Evolutionary conservation across 2,888 invertebrate genomes (phyloP).

Genomic region (Drosophila macrospina): DNA sequence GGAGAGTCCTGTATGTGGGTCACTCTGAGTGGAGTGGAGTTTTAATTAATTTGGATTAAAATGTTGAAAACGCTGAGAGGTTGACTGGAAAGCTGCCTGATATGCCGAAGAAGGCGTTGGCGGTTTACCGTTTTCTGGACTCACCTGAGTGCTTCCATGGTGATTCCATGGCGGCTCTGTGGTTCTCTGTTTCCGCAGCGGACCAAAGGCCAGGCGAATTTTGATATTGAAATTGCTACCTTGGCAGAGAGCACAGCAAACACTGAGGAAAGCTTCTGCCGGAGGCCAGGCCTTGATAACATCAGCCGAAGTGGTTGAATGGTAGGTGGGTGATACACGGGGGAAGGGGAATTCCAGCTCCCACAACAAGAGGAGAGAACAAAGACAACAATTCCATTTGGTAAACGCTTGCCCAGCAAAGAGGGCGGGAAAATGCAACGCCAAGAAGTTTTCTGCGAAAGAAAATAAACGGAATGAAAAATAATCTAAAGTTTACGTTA

Average conservation of each 20-base stretch:
- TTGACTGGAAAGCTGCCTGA: slow-evolving; percentile 56
- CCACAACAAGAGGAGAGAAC: slow-evolving; percentile 59
- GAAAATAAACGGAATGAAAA: slow-evolving; percentile 68
- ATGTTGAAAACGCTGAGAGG: slow-evolving; percentile 56
- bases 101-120: slow-evolving; percentile 76
- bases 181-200: slow-evolving; percentile 33
- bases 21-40: slow-evolving; percentile 39
- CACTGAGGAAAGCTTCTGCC: slow-evolving; percentile 72
- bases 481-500: slow-evolving; percentile 64
- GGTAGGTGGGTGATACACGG: slow-evolving; percentile 8
- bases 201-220: slow-evolving; percentile 78
- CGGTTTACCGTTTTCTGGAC: slow-evolving; percentile 75
- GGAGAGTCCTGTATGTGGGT: slow-evolving; percentile 52
- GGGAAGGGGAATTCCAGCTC: slow-evolving; percentile 47
- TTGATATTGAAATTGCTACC: slow-evolving; percentile 80
- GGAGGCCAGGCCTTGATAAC: slow-evolving; percentile 67
- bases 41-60: slow-evolving; percentile 79
- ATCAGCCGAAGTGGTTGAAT: slow-evolving; percentile 55
- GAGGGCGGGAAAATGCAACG: slow-evolving; percentile 60
- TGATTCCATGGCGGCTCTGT: slow-evolving; percentile 20
- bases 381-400: slow-evolving; percentile 80
- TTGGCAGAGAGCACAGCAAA: slow-evolving; percentile 53
- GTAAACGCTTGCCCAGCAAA: slow-evolving; percentile 65
- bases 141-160: slow-evolving; percentile 58
- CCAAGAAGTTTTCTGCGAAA: slow-evolving; percentile 52